phyloP scores from a whole-genome alignment of 2,888 invertebrate genomes.

The Acrobasis consociella region DNA sequence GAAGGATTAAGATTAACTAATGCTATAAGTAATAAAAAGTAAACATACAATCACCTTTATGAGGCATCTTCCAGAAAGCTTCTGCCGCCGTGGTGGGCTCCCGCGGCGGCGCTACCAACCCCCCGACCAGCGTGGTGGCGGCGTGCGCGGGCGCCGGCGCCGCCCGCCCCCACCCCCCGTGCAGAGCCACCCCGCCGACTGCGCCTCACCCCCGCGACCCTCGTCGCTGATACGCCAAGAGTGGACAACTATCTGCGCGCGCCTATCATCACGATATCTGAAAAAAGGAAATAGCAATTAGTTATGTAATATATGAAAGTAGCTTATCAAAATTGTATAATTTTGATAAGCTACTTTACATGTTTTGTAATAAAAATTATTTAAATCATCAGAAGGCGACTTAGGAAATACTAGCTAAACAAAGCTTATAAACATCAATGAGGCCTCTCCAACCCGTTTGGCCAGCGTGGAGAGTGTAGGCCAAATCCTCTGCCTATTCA shows the following conservation, averaged over 20 bases:
- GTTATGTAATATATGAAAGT: neutral
- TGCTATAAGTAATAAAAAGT: neutral
- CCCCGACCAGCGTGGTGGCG: conserved; percentile 84
- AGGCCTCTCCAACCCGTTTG: too few species aligned
- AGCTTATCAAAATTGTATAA: neutral
- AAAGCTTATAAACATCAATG: too few species aligned
- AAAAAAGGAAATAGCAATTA: neutral
- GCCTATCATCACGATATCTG: conserved; percentile 8
- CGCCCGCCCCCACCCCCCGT: conserved; percentile 85
- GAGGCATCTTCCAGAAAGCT: conserved; percentile 94
- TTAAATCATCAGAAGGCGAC: too few species aligned
- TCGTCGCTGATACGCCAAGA: conserved; percentile 29
- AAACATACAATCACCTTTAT: conserved; percentile 85
- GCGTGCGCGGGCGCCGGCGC: conserved; percentile 82
- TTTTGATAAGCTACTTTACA: too few species aligned
- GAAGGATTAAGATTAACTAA: neutral
- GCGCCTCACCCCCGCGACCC: conserved; percentile 45
- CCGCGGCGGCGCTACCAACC: conserved; percentile 87
- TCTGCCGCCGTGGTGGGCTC: conserved; percentile 88
- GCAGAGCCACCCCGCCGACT: conserved; percentile 75
- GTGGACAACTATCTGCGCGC: conserved; percentile 57
- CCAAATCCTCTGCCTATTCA: too few species aligned
- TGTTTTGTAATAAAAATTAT: too few species aligned
- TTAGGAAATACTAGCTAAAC: too few species aligned
- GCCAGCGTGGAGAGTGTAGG: too few species aligned